Base-by-base conservation (phyloP, 1,140 invertebrate species). In the Gryllus bimaculatus region DNA sequence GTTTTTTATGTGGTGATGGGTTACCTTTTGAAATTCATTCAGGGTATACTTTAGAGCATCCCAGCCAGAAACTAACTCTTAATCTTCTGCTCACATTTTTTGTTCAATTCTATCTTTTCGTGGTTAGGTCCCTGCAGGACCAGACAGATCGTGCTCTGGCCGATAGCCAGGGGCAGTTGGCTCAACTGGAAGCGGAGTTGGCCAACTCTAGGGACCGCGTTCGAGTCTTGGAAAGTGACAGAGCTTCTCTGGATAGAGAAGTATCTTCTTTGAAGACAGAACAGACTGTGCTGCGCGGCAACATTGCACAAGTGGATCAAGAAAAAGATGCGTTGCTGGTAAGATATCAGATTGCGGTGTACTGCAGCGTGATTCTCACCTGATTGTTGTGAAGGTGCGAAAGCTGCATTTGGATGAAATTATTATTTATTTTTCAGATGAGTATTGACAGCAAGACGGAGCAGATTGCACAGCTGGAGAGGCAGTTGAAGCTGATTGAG, bases 251-350 rank as follows among this genome's bases (percentile, higher is more conserved):
- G 48, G 88, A 90, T 81, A 87, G 86, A 83, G 89, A 90, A 85
- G 85, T 88, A n/a, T 85, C 85, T 48, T 83, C 86, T 20, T 83
- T 90, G 54, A 88, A 87, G 81, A 87, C 87, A 82, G 90, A 91
- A 81, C 89, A 89, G 80, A 86, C 85, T 80, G 87, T 86, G 80
- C 83, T 90, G 78, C 87, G 87, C 76, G 84, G 86, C 8, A 90
- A 85, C 81, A 85, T 91, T 80, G 84, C 86, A 76, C 85, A 86
- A 78, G 83, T 90, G 78, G 90, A 91, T 82, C 87, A 88, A 80
- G 90, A 91, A 82, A 88, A 90, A 81, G 90, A 91, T 84, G 88
- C 89, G 83, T 84, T 91, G 81, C 83, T 90, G 80, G 87, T 87
- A 82, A 85, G 78, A 47, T 10, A 8, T 7, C 0, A 15, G 8